Percentiles rank a stretch among this genome's conserved stretches.
phyloP scores from a whole-genome alignment of 2,113 vertebrate genomes.

The Dipodomys merriami region DNA sequence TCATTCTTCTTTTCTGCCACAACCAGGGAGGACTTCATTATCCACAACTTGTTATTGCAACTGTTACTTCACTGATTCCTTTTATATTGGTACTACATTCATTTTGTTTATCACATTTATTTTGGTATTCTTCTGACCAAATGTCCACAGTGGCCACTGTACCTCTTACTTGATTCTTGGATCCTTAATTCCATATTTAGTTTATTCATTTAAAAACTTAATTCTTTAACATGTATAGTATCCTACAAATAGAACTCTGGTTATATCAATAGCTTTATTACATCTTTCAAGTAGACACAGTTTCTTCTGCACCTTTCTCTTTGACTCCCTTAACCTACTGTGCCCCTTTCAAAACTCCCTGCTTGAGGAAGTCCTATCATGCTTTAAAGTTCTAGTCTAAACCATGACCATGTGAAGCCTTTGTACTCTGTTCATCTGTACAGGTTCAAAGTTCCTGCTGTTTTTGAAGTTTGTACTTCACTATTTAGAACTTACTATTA shows the following conservation, averaged over 20 bases:
- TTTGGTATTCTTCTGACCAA: neutral
- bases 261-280: neutral
- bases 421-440: neutral
- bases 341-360: neutral
- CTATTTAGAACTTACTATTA: slow-evolving; percentile 25
- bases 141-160: neutral
- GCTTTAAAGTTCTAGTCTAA: neutral
- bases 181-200: neutral
- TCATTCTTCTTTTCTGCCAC: neutral
- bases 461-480: neutral
- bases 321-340: neutral
- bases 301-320: neutral
- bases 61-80: neutral
- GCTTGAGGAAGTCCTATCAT: neutral
- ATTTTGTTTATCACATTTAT: neutral
- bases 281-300: neutral
- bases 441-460: neutral
- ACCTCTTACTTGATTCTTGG: neutral
- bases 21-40: neutral
- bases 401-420: neutral
- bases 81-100: neutral
- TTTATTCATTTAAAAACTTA: neutral
- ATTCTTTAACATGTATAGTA: neutral
- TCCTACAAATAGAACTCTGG: neutral
- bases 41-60: neutral